A percentile compares a stretch with the other conserved stretches of the same genome.
Evolutionary conservation across 1,140 invertebrate species (phyloP).

Genomic region (Hypothenemus hampei): DNA sequence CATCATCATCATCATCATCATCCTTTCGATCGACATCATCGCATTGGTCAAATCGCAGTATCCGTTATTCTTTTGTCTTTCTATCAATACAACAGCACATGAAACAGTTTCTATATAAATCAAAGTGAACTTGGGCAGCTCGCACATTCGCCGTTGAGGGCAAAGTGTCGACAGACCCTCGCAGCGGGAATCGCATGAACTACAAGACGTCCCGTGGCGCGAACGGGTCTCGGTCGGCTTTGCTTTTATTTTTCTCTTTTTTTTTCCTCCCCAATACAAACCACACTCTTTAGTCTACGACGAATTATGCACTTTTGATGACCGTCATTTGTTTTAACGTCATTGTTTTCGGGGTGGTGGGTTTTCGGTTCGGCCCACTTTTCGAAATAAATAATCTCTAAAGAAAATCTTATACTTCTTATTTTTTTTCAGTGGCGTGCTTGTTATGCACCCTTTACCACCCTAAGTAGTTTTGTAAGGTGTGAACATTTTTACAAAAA

Average conservation of each 20-base stretch:
- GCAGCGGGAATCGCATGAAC: slow-evolving; percentile 28
- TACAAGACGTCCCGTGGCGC: slow-evolving; percentile 27
- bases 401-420: too few relatives aligned
- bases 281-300: too few relatives aligned
- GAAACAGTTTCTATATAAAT: slow-evolving; percentile 13
- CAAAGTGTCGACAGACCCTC: slow-evolving; percentile 33
- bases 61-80: slow-evolving; percentile 21
- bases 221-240: slow-evolving; percentile 12
- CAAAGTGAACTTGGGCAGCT: slow-evolving; percentile 17
- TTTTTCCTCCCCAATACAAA: slow-evolving; percentile 18
- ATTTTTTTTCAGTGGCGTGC: too few relatives aligned
- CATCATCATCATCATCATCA: too few relatives aligned
- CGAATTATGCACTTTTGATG: slow-evolving; percentile 24
- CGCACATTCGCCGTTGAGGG: slow-evolving; percentile 19
- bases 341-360: slow-evolving; percentile 22
- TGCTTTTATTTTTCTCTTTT: too few relatives aligned
- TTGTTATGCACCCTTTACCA: too few relatives aligned
- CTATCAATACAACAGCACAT: slow-evolving; percentile 25
- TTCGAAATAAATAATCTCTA: too few relatives aligned
- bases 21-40: too few relatives aligned
- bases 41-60: too few relatives aligned
- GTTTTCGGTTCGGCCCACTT: slow-evolving; percentile 10
- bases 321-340: slow-evolving; percentile 27
- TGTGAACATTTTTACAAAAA: too few relatives aligned
- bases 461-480: too few relatives aligned